Evolutionary conservation across 2,797 vertebrate species (phyloP).

Genomic region (Dallia pectoralis): DNA sequence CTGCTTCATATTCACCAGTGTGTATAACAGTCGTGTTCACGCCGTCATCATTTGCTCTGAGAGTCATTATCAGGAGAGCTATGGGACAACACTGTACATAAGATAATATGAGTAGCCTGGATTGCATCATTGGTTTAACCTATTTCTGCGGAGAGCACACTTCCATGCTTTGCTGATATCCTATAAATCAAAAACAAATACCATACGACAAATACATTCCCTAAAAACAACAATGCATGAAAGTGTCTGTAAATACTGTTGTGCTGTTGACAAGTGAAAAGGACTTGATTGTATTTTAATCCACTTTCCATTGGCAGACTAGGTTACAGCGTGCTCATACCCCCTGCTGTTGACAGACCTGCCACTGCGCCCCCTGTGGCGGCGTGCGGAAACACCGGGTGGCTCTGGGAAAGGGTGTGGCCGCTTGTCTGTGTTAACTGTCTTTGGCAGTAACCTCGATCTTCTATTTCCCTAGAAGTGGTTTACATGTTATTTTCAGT

Average conservation of each 20-base stretch:
- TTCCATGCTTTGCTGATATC: not conserved
- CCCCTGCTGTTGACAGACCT: constrained; percentile 48
- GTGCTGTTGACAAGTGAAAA: not conserved
- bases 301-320: not conserved
- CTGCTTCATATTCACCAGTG: too few species aligned
- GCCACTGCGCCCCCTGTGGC: constrained; percentile 42
- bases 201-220: not conserved
- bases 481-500: not conserved
- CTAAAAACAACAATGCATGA: not conserved
- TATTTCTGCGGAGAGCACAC: not conserved
- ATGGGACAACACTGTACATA: not conserved
- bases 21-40: constrained; percentile 19
- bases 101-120: not conserved
- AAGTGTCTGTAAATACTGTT: not conserved
- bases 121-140: not conserved
- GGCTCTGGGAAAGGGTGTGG: constrained; percentile 14
- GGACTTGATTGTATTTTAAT: not conserved
- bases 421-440: not conserved
- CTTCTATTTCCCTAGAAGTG: not conserved
- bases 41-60: constrained; percentile 20
- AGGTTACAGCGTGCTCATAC: constrained; percentile 36
- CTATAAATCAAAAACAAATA: not conserved
- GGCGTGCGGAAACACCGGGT: not conserved
- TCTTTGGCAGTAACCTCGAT: not conserved
- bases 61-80: not conserved